These are phyloP conservation scores for Morpho achilles DNA, from an alignment of 2,888 invertebrate genomes.

Conservation along the genomic window DNA sequence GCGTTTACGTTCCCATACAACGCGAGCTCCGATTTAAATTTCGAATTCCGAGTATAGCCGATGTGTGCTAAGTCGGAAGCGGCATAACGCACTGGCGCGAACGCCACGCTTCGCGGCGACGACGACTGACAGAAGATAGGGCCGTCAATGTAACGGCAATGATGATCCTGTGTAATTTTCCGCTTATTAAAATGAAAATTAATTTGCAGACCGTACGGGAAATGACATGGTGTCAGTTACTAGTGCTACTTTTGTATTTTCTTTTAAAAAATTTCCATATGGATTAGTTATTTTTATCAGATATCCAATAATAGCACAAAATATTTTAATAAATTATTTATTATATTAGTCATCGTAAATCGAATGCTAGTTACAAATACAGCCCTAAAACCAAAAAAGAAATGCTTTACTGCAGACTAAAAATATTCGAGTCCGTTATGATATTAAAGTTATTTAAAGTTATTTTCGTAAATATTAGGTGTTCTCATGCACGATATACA, in stretches of 20 bases:
- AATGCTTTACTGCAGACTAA: too few relatives aligned
- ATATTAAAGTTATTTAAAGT: too few relatives aligned
- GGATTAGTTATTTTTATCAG: too few relatives aligned
- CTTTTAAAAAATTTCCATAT: too few relatives aligned
- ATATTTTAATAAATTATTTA: too few relatives aligned
- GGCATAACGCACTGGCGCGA: slow-evolving; percentile 57
- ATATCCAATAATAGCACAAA: too few relatives aligned
- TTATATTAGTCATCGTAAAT: too few relatives aligned
- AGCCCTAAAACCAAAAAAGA: too few relatives aligned
- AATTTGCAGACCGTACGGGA: slow-evolving; percentile 39
- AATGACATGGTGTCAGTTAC: background rate
- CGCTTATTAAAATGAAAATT: slow-evolving; percentile 51
- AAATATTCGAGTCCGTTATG: too few relatives aligned
- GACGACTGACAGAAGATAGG: slow-evolving; percentile 54
- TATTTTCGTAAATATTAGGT: too few relatives aligned
- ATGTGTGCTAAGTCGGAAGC: slow-evolving; percentile 65
- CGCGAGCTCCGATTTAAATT: slow-evolving; percentile 33
- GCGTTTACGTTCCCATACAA: slow-evolving; percentile 31
- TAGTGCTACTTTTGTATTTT: slow-evolving; percentile 5
- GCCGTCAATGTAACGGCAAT: slow-evolving; percentile 47
- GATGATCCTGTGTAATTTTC: slow-evolving; percentile 55
- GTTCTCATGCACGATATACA: too few relatives aligned
- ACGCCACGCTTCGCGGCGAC: slow-evolving; percentile 34
- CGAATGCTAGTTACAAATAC: too few relatives aligned
- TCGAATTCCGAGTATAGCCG: slow-evolving; percentile 38